Conservation (phyloP, 2,797 vertebrate genomes). For the Taenioides sp. region DNA sequence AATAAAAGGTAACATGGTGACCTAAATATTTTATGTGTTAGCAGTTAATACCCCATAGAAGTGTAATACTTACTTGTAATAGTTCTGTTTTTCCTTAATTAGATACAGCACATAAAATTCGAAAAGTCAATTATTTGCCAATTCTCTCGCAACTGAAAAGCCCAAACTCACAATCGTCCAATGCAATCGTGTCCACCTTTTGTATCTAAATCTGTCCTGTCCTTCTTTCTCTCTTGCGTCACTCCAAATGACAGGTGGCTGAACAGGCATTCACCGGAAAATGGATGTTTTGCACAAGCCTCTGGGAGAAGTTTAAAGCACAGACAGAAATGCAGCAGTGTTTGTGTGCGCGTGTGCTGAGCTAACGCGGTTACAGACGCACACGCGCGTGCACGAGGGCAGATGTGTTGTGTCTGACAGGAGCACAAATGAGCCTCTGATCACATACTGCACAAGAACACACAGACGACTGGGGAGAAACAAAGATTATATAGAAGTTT, state of each 20-base stretch:
- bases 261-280: neutral
- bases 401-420: slow-evolving; percentile 7
- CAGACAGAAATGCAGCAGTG: neutral
- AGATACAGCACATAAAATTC: too few relatives aligned
- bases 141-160: neutral
- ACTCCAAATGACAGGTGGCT: slow-evolving; percentile 1
- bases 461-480: neutral
- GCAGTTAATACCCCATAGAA: too few relatives aligned
- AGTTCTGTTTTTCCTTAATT: too few relatives aligned
- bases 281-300: neutral
- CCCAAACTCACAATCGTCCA: too few relatives aligned
- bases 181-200: neutral
- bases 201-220: neutral
- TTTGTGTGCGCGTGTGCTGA: neutral
- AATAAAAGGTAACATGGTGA: too few relatives aligned
- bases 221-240: too few relatives aligned
- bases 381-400: too few relatives aligned
- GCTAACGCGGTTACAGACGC: too few relatives aligned
- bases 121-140: neutral
- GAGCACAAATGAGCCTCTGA: slow-evolving; percentile 21
- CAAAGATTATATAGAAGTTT: neutral
- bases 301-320: neutral
- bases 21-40: too few relatives aligned
- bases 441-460: slow-evolving; percentile 13
- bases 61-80: too few relatives aligned